phyloP scores from a whole-genome alignment of 2,113 vertebrate genomes.

The Setophaga coronata region DNA sequence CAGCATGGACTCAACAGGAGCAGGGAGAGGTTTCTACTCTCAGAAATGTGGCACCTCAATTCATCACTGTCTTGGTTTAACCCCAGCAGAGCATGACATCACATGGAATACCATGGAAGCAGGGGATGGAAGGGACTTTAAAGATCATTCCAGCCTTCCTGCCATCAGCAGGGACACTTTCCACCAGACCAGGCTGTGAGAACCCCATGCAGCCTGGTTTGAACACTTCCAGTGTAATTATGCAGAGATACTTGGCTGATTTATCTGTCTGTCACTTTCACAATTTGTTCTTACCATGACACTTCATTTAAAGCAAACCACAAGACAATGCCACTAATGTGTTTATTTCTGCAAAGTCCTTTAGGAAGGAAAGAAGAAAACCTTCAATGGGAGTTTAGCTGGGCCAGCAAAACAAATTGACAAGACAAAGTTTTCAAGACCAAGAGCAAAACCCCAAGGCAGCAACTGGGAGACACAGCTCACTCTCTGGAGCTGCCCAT shows the following conservation, averaged over 20 bases:
- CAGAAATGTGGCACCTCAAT: background rate
- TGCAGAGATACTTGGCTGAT: background rate
- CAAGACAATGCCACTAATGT: background rate
- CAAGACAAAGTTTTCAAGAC: background rate
- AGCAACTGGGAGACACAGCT: background rate
- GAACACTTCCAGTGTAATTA: background rate
- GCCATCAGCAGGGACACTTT: background rate
- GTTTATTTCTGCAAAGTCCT: background rate
- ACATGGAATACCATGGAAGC: fast-evolving
- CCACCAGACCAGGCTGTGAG: background rate
- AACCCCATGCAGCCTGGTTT: background rate
- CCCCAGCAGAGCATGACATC: background rate
- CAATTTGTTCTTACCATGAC: fast-evolving
- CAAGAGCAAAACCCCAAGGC: background rate
- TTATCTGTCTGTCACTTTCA: background rate
- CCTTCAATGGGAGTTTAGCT: background rate
- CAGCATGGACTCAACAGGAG: background rate
- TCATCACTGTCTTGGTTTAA: background rate
- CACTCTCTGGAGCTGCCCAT: background rate
- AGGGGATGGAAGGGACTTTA: background rate
- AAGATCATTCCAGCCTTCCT: background rate
- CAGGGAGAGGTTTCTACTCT: background rate
- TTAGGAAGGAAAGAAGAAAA: background rate
- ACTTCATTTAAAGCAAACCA: background rate
- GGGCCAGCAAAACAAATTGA: background rate